Evolutionary conservation across 2,797 vertebrate species (phyloP), one percentile per base, ranked within the genome.

Genomic region (Gymnocypris eckloni): DNA sequence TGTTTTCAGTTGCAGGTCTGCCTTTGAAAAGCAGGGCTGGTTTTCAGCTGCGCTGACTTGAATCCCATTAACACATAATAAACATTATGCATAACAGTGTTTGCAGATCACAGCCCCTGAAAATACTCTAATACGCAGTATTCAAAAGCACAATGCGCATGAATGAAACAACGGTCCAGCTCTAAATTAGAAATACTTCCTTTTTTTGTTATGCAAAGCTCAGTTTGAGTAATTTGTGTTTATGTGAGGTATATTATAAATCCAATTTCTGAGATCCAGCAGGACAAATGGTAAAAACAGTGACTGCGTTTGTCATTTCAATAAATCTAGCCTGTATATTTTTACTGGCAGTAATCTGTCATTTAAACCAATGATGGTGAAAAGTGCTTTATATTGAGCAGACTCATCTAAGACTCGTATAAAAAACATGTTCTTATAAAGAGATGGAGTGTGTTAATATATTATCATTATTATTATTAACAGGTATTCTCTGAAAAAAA

Each of bases 1-100:
- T 91, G 92, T 84, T 92, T 85, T 93, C 83, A 92, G 90, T 92
- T 90, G 91, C 88, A 88, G 89, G 83, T 87, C 81, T 86, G 83
- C 87, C 11, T 86, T 87, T 92, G 90, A 93, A 94, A 93, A 90
- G 69, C 86, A 87, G 88, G 87, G 86, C 82, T 87, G 81, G 82
- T 86, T 86, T 92, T 94, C 91, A 93, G 87, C 84, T 83, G 88
- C 79, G 89, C 92, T 91, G 89, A 90, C 88, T 90, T 80, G 88
- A 91, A 92, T 92, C 91, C 75, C 83, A 91, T 92, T 91, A 91
- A 92, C 70, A 86, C 54, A 83, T 80, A 33, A 79, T 78, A 85
- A 73, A 2, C 2, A 25, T 56, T n/a, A 48, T 41, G 81, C 87
- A 89, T 86, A 89, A 88, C 89, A 82, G 33, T 33, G 72, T 75